A percentile compares a stretch with the other conserved stretches of the same genome.
phyloP scores from a whole-genome alignment of 2,113 vertebrate genomes.

The Myotis yumanensis region DNA sequence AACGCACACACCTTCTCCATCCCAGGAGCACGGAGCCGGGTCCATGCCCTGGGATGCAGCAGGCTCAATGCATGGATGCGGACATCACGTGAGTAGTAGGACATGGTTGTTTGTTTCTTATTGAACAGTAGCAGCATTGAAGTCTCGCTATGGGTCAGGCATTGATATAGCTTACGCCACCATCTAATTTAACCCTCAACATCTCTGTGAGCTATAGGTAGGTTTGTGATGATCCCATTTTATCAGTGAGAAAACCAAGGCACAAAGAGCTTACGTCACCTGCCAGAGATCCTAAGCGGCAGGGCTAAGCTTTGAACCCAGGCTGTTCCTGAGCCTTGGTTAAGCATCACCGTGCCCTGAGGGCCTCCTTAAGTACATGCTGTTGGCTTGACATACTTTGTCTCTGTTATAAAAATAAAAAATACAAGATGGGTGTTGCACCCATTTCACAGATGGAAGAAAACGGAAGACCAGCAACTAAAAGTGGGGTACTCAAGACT shows the following conservation, averaged over 20 bases:
- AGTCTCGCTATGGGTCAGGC: background rate
- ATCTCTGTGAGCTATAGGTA: background rate
- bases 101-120: background rate
- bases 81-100: background rate
- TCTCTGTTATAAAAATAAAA: background rate
- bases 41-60: fast-evolving
- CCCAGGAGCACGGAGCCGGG: too few species aligned
- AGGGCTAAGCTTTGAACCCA: background rate
- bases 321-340: background rate
- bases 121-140: background rate
- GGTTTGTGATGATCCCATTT: background rate
- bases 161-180: background rate
- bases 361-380: background rate
- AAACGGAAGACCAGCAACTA: background rate
- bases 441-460: constrained; percentile 2
- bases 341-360: background rate
- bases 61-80: background rate
- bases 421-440: background rate
- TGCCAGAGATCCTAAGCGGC: background rate
- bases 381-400: background rate
- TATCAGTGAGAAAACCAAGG: background rate
- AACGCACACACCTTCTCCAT: background rate
- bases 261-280: background rate
- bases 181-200: background rate
- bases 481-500: background rate